phyloP scores from a whole-genome alignment of 2,797 vertebrate species.

The Crenichthys baileyi region DNA sequence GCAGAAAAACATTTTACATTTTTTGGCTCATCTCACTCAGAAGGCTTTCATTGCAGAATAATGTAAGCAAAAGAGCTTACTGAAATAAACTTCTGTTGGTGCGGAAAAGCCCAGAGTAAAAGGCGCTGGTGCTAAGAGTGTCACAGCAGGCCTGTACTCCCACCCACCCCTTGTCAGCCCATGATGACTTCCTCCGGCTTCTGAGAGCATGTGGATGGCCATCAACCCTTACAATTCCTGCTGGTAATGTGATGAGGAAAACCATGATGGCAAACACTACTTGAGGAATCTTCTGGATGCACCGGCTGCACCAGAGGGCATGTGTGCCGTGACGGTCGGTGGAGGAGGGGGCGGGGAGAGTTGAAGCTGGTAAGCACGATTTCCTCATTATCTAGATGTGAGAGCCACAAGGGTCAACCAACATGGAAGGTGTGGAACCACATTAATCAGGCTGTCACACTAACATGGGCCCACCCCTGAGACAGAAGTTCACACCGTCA shows the following conservation, averaged over 20 bases:
- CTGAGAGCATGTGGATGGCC: constrained; percentile 36
- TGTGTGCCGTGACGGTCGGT: constrained; percentile 20
- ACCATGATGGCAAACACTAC: constrained; percentile 60
- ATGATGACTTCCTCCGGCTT: constrained; percentile 44
- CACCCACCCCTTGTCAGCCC: constrained; percentile 3
- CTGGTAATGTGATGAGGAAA: constrained; percentile 74
- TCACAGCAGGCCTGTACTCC: constrained; percentile 39
- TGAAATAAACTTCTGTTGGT: constrained; percentile 30
- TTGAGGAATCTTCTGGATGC: constrained; percentile 48
- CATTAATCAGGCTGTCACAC: constrained; percentile 70
- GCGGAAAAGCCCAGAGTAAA: constrained; percentile 49
- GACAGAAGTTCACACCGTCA: constrained; percentile 46
- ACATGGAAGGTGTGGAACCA: constrained; percentile 46
- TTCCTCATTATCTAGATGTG: constrained; percentile 70
- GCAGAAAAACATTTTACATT: not conserved
- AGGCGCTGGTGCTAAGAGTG: constrained; percentile 48
- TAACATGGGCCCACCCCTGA: constrained; percentile 41
- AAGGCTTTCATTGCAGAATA: not conserved
- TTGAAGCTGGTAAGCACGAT: constrained; percentile 47
- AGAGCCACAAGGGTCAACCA: constrained; percentile 54
- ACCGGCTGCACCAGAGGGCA: constrained; percentile 53
- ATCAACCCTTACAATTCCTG: constrained; percentile 57
- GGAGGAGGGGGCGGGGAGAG: constrained; percentile 8
- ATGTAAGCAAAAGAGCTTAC: not conserved
- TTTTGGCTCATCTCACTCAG: not conserved